Base-by-base conservation (phyloP, 2,888 invertebrate species). In the Cephus pulcher region DNA sequence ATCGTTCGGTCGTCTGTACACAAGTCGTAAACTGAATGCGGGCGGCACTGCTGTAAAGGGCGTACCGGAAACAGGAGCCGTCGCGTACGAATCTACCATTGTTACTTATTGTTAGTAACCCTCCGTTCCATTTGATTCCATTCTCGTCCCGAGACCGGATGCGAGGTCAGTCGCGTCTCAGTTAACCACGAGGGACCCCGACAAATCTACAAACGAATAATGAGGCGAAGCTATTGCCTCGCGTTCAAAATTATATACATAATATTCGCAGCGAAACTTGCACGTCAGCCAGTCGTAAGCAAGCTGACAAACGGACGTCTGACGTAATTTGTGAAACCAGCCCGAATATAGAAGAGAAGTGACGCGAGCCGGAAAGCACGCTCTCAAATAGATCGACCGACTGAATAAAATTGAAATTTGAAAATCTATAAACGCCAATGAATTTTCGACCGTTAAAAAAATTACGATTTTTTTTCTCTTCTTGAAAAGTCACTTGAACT, bases 81-180 rank as follows among this genome's bases (percentile, higher is more conserved):
- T 87, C 88, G 88, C 89, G 87, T 88, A 89, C 89, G 89, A 90
- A 89, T 90, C 87, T 88, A 89, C 89, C 86, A 91, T 90, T 90
- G 91, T 90, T 88, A 89, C 88, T 89, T 56, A 56, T 56, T 56
- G 40, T 56, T 88, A 89, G 87, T 88, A 88, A 88, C 88, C 89
- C 89, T 89, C 86, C 85, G 86, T 90, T 89, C 86, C 86, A 87
- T 89, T 90, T 89, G 86, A 87, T 88, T 88, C 87, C 84, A 87
- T 89, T 89, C 88, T 86, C 87, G 88, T 85, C 84, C 84, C 85
- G 82, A 81, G 83, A 87, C 87, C 89, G 89, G 89, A 88, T 82
- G 87, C 85, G 88, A 87, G 88, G 87, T 90, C 90, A 89, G 87
- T 88, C 90, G 90, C 90, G 88, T 89, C 88, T 89, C 90, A 89